Evolutionary conservation across 1,140 invertebrate genomes (phyloP), one percentile per base, ranked within the genome.

Genomic region (Drosophila pachea): DNA sequence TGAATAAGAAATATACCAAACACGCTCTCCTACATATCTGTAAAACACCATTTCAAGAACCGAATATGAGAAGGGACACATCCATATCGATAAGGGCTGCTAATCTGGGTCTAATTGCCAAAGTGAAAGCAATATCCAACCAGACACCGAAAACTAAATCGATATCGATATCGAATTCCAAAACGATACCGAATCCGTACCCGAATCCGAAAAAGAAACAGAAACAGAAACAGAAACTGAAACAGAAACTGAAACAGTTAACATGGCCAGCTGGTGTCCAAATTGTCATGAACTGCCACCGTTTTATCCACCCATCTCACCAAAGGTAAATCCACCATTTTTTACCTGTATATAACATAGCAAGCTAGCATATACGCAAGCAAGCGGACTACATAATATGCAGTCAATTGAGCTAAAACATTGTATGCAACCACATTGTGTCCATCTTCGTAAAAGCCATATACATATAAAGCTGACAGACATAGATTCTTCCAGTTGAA

Each of bases 211-310:
- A 58, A 61, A n/a, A 2, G 2, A 56, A 42, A n/a, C 32, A 42
- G 43, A 50, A 58, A 55, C 9, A 16, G 31, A 56, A 58, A 64
- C n/a, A 1, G 2, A 56, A 42, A 16, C 32, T 42, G 43, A 65
- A 36, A 49, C 14, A 11, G 14, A 50, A 47, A 61, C 22, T 9
- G 31, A 56, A 58, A 64, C 75, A 68, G 29, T 65, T 65, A 71
- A 76, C 16, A 88, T 88, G 87, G 83, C 81, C 69, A 88, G 72
- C 78, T 88, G 87, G 87, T 88, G 87, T 74, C 87, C 87, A 59
- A 88, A 88, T 74, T 88, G 87, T 73, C 83, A 88, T 71, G 87
- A 88, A 58, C 70, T 71, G 64, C 73, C 76, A 52, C 78, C 81
- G 68, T 83, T 83, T 56, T 76, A 88, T 74, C 86, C 86, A 31